These are phyloP conservation scores for Fundulus diaphanus DNA, from an alignment of 2,797 vertebrate genomes.

Conservation along the genomic window DNA sequence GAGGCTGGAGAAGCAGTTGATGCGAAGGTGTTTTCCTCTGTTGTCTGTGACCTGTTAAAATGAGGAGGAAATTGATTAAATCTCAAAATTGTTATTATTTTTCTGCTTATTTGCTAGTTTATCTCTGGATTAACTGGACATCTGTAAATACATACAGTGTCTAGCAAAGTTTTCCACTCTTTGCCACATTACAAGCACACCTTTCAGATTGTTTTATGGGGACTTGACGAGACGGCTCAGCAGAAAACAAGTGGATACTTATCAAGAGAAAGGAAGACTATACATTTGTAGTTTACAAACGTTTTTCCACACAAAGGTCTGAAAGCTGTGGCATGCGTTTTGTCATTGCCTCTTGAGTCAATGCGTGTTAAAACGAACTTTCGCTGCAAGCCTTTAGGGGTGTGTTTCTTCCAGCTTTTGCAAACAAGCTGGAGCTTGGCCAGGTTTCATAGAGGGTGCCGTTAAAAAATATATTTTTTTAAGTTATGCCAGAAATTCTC, in stretches of 20 bases:
- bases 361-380: neutral
- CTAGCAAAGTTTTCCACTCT: neutral
- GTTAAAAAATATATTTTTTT: too few relatives aligned
- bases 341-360: neutral
- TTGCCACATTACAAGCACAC: neutral
- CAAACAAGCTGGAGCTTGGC: too few relatives aligned
- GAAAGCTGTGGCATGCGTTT: neutral
- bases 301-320: too few relatives aligned
- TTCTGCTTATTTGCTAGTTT: neutral
- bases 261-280: neutral
- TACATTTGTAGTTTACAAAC: neutral
- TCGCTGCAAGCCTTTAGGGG: too few relatives aligned
- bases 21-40: slow-evolving; percentile 52
- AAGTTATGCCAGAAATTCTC: too few relatives aligned
- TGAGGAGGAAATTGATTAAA: slow-evolving; percentile 1
- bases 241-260: neutral
- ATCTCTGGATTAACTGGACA: neutral
- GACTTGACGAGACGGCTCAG: neutral
- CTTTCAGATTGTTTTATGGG: neutral
- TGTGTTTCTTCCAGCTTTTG: too few relatives aligned
- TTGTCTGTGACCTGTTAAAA: slow-evolving; percentile 47
- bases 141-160: neutral
- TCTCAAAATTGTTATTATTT: neutral
- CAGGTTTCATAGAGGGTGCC: too few relatives aligned
- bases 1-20: slow-evolving; percentile 27